Base-by-base conservation (phyloP, 2,888 invertebrate genomes). In the Entomobrya multifasciata region DNA sequence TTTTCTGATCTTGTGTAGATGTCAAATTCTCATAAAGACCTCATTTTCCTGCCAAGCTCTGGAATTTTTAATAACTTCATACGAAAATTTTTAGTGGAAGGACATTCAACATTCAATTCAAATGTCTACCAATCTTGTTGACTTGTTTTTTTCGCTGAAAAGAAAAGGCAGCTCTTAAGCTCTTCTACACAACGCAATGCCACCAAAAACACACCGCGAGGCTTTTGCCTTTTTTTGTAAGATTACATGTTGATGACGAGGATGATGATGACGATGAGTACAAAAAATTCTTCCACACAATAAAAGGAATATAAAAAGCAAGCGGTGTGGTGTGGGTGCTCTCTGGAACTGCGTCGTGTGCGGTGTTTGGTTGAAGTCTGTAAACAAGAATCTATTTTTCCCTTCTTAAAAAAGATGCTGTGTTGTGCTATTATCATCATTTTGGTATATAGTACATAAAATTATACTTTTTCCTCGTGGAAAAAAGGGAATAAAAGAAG, bases 11-110 rank as follows among this genome's bases (percentile, higher is more conserved):
- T 67, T 41, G 22, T 44, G 44, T 44, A 15, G 67, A 67, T 67
- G 67, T 67, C 72, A 72, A 25, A 72, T 72, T 72, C 72, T 72
- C 67, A 67, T 44, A 44, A 44, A 44, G 67, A 44, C 17, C 44
- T 67, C 67, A 65, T 67, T 67, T 67, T 52, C n/a, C n/a, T n/a
- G n/a, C n/a, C n/a, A n/a, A 72, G 72, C 72, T 36, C 13, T 41
- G 72, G 72, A 72, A 52, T 72, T 72, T 72, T 72, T 72, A 72
- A 72, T 72, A 72, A 72, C 72, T 49, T 49, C 49, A 72, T 72
- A 2, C n/a, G 22, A 1, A 6, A n/a, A 27, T 30, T 52, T 72
- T 47, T 44, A 70, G 47, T n/a, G n/a, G 17, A 1, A 5, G 27
- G 67, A n/a, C n/a, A n/a, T 52, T 49, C 49, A 72, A n/a, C n/a